Evolutionary conservation across 2,797 vertebrate genomes (phyloP).

Genomic region (Sebastes nivosus): DNA sequence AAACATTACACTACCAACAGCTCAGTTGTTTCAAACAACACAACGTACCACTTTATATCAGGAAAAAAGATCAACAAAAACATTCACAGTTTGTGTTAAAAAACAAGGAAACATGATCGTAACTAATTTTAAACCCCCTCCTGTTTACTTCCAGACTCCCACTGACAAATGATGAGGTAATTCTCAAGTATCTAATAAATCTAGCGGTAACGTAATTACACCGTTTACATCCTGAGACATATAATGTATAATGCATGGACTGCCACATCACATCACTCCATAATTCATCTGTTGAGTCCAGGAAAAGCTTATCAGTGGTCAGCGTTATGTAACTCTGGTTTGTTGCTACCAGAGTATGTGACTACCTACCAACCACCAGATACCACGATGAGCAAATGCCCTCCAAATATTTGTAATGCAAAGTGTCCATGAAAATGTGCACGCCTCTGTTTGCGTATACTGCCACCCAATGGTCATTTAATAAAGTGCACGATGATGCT

Average conservation of each 20-base stretch:
- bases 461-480: conserved; percentile 54
- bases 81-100: conserved; percentile 29
- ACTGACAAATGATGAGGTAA: conserved; percentile 12
- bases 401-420: conserved; percentile 58
- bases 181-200: conserved; percentile 10
- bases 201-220: conserved; percentile 4
- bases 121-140: not conserved
- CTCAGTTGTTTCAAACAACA: conserved; percentile 38
- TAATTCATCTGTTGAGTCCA: conserved; percentile 34
- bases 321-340: conserved; percentile 61
- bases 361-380: conserved; percentile 61
- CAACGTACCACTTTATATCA: not conserved
- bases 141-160: conserved; percentile 21
- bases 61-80: conserved; percentile 14
- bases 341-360: conserved; percentile 58
- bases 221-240: not conserved
- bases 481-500: conserved; percentile 7
- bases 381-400: conserved; percentile 51
- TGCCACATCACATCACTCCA: conserved; percentile 7
- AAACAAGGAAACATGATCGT: not conserved
- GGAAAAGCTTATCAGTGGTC: conserved; percentile 39
- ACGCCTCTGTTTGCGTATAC: conserved; percentile 32
- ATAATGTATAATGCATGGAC: not conserved
- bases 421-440: conserved; percentile 23
- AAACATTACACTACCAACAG: conserved; percentile 56